Evolutionary conservation across 2,113 vertebrate species (phyloP), one percentile per base, ranked within the genome.

Genomic region (Patagioenas fasciata): DNA sequence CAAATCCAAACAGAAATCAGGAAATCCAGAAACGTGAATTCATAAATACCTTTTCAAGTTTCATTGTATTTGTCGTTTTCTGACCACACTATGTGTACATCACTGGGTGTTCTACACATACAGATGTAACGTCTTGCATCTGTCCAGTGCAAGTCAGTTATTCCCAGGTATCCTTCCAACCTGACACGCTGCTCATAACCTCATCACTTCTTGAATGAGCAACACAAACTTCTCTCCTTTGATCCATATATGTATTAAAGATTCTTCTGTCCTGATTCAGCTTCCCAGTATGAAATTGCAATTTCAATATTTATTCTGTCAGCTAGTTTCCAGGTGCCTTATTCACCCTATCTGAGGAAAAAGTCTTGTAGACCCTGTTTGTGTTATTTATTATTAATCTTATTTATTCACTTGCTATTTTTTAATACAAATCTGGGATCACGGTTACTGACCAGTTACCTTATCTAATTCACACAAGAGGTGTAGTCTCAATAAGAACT

Each of bases 71-170:
- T 75, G 17, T 42, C 23, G 74, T 85, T 80, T 29, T 87, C 64
- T 81, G 51, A 21, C 26, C n/a, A 9, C 51, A 5, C 10, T 48
- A 3, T 7, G 0, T 23, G 24, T 23, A 8, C 32, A 53, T 56
- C 36, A 28, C 51, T 89, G 65, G 14, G 73, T 25, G 21, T 60
- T 91, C 7, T 83, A 8, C 25, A 60, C 5, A 6, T 14, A n/a
- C 10, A 14, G 1, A 28, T 7, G 15, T 69, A 40, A 51, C 0
- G 1, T 51, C 32, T 67, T 61, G 42, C 24, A 24, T 6, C 10
- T 42, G 0, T 62, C 48, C 23, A 17, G 15, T 61, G 17, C 56
- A 36, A 61, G 36, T 75, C 50, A 60, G 14, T 26, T 51, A 40
- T 74, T 85, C 24, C 50, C n/a, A 74, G 16, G 18, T 42, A 31